Conservation (phyloP, 2,888 invertebrate species). For the Ashinkailepas kermadecensis region DNA sequence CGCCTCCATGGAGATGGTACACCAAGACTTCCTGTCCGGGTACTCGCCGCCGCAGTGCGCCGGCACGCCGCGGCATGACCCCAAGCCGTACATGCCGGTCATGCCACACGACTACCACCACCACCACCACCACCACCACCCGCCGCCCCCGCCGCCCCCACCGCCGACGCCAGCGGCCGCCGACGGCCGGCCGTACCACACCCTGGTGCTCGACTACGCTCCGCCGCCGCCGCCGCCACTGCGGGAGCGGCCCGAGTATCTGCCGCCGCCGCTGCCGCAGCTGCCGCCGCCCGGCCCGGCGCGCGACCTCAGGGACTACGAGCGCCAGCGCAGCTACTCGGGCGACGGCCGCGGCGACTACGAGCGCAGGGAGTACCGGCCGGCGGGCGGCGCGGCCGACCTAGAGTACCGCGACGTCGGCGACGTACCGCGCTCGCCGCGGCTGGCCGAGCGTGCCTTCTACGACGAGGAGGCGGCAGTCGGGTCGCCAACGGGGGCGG, state of each 20-base stretch:
- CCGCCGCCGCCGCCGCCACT: background rate
- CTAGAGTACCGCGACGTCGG: background rate
- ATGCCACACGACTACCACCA: background rate
- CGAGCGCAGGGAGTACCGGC: background rate
- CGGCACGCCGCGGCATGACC: background rate
- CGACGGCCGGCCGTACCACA: background rate
- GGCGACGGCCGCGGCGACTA: background rate
- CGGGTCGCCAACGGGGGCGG: background rate
- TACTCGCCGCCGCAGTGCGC: constrained; percentile 11
- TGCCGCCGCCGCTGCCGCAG: background rate
- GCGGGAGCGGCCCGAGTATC: background rate
- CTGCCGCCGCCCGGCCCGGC: background rate
- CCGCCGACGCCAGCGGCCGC: background rate
- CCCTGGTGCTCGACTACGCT: background rate
- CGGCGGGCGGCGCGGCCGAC: background rate
- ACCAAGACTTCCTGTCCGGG: background rate
- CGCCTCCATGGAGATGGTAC: constrained; percentile 12
- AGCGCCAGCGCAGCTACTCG: background rate
- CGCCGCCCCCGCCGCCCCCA: background rate
- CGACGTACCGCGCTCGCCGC: too few relatives aligned
- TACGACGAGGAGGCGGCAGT: background rate
- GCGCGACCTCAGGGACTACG: constrained; percentile 6
- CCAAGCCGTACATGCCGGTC: background rate
- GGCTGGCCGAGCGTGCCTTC: background rate
- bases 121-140: background rate